Conservation (phyloP, 2,113 vertebrate genomes). For the Sapayoa aenigma region DNA sequence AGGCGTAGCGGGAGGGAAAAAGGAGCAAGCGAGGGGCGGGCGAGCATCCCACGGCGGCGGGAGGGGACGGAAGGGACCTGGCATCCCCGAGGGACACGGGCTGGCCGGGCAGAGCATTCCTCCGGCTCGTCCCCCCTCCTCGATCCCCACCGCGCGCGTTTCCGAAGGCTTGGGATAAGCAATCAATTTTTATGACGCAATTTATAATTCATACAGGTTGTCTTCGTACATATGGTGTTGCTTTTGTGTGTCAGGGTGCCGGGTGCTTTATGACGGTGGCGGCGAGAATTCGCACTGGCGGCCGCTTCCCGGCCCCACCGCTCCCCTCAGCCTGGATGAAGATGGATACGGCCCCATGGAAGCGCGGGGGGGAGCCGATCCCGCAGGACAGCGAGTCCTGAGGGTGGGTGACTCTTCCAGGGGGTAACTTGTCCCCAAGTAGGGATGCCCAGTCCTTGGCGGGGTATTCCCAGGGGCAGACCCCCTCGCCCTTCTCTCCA, state of each 20-base stretch:
- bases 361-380: accelerated
- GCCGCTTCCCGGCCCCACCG: conserved; percentile 25
- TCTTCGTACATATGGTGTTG: conserved; percentile 70
- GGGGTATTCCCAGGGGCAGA: neutral
- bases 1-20: conserved; percentile 43
- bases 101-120: neutral
- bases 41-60: neutral
- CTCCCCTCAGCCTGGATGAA: conserved; percentile 30
- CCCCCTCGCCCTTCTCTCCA: neutral
- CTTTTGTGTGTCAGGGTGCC: conserved; percentile 58
- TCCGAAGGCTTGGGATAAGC: conserved; percentile 24
- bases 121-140: neutral
- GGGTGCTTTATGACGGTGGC: conserved; percentile 58
- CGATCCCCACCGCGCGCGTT: neutral
- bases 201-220: conserved; percentile 72
- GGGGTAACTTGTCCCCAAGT: accelerated
- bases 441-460: neutral
- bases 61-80: neutral
- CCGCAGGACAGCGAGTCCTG: accelerated
- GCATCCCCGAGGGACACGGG: neutral
- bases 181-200: conserved; percentile 64
- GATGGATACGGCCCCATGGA: neutral
- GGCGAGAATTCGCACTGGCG: conserved; percentile 38
- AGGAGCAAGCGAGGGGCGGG: conserved; percentile 40
- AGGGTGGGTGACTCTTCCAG: neutral